Percentiles rank a stretch among this genome's conserved stretches.
Conservation (phyloP, 1,140 invertebrate species). For the Procambarus clarkii region DNA sequence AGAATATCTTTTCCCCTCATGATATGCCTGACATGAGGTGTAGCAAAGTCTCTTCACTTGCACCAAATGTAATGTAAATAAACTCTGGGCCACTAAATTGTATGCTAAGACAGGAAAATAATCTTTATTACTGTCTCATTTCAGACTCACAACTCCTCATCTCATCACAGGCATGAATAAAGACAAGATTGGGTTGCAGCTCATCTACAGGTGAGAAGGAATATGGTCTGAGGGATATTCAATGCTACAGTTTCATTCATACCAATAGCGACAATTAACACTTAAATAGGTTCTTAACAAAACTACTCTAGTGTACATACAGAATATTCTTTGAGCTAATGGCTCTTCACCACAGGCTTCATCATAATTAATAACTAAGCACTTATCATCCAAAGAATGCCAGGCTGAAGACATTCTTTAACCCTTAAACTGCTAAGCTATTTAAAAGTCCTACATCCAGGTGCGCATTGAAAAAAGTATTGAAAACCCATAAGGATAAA, state of each 20-base stretch:
- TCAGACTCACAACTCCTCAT: constrained; percentile 42
- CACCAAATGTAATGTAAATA: background rate
- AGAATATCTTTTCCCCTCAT: background rate
- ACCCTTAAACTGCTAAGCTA: too few relatives aligned
- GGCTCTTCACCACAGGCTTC: constrained; percentile 37
- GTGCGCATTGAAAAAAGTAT: too few relatives aligned
- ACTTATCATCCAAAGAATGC: constrained; percentile 29
- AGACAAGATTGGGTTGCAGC: constrained; percentile 39
- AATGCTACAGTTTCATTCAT: constrained; percentile 44
- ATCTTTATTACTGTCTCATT: constrained; percentile 4
- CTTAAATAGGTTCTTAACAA: constrained; percentile 63
- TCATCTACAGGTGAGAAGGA: constrained; percentile 53
- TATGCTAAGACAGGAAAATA: constrained; percentile 24
- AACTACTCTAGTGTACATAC: constrained; percentile 66
- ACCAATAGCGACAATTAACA: constrained; percentile 54
- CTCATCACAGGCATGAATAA: constrained; percentile 33
- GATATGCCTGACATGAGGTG: background rate
- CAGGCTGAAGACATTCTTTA: constrained; percentile 24
- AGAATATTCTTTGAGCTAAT: constrained; percentile 62
- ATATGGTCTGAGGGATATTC: constrained; percentile 44
- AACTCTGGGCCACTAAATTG: background rate
- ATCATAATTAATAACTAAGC: constrained; percentile 45
- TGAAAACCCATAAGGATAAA: too few relatives aligned
- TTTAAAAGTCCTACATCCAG: too few relatives aligned
- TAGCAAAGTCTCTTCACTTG: background rate